Base-by-base conservation (phyloP, 1,140 invertebrate species). In the Bactericera cockerelli region DNA sequence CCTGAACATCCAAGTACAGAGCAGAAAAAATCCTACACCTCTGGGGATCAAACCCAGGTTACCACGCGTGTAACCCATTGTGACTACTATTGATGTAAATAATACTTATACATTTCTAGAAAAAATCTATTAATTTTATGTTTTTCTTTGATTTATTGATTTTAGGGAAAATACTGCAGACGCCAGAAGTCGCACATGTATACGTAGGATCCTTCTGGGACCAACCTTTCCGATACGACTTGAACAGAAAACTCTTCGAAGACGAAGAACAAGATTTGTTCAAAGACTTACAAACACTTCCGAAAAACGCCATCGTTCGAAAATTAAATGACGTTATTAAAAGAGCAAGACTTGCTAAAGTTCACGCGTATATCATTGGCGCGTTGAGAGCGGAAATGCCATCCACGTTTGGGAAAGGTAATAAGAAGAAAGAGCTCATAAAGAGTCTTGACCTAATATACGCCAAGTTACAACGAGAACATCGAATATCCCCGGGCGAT, bases 191-290 rank as follows among this genome's bases (percentile, higher is more conserved):
- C 14, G 90, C 93, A 0, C 76, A 94, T 62, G 95, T 99, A 1
- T 99, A 97, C 68, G 94, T 98, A 65, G 94, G 95, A 14, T 95
- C 92, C 1, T 98, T 97, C 72, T 98, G 94, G 94, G 93, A 98
- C 72, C 84, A 97, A 70, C 93, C 93, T 0, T 75, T 98, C 28
- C 80, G 92, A 62, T 95, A 91, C 71, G 93, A 93, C 70, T 80
- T 85, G 2, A 92, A 93, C 69, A 76, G 87, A 66, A 79, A 84
- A 62, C 76, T 97, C 21, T 98, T 98, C 72, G 92, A 97, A 74
- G 86, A 95, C 63, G 95, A 99, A 77, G 92, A 97, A 73, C 89
- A 96, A 70, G 95, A 98, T 75, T 77, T 99, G 36, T 98, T 98
- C 70, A 81, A 80, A 68, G 95, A 98, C 69, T 79, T 98, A 68